Percentiles rank a stretch among this genome's conserved stretches.
phyloP scores from a whole-genome alignment of 2,113 vertebrate species.

The Scophthalmus maximus region DNA sequence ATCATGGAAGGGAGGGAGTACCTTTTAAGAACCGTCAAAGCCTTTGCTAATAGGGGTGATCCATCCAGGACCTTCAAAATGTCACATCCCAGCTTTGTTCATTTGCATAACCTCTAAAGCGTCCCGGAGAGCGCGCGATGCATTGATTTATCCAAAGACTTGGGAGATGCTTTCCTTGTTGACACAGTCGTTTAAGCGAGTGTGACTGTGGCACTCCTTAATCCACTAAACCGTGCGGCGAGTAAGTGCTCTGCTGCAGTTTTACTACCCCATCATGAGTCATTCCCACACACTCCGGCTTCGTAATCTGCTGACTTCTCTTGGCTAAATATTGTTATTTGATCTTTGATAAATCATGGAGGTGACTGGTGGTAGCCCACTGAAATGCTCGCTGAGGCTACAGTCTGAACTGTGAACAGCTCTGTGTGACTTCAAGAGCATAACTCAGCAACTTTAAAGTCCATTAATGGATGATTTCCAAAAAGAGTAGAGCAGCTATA shows the following conservation, averaged over 20 bases:
- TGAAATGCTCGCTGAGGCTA: conserved; percentile 29
- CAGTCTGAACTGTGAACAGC: conserved; percentile 10
- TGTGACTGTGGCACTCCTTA: conserved; percentile 78
- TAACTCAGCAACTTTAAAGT: conserved; percentile 38
- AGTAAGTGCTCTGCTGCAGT: conserved; percentile 64
- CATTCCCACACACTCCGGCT: conserved; percentile 47
- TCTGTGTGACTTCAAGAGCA: not conserved
- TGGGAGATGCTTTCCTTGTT: conserved; percentile 77
- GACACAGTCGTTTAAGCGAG: conserved; percentile 79
- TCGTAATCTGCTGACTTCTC: conserved; percentile 60
- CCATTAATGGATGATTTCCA: conserved; percentile 45
- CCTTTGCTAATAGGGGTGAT: conserved; percentile 83
- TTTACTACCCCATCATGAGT: conserved; percentile 66
- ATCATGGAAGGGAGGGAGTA: conserved; percentile 73
- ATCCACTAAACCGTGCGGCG: conserved; percentile 77
- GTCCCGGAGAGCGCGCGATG: conserved; percentile 59
- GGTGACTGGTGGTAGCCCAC: conserved; percentile 23
- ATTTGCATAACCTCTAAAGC: conserved; percentile 86
- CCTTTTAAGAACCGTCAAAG: conserved; percentile 85
- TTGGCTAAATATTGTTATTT: conserved; percentile 69
- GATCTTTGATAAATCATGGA: conserved; percentile 60
- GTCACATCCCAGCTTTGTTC: conserved; percentile 79
- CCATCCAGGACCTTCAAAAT: conserved; percentile 86
- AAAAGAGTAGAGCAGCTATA: conserved; percentile 16
- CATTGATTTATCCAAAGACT: conserved; percentile 81